Evolutionary conservation across 2,113 vertebrate genomes (phyloP), one percentile per base, ranked within the genome.

Genomic region (Cervus canadensis): DNA sequence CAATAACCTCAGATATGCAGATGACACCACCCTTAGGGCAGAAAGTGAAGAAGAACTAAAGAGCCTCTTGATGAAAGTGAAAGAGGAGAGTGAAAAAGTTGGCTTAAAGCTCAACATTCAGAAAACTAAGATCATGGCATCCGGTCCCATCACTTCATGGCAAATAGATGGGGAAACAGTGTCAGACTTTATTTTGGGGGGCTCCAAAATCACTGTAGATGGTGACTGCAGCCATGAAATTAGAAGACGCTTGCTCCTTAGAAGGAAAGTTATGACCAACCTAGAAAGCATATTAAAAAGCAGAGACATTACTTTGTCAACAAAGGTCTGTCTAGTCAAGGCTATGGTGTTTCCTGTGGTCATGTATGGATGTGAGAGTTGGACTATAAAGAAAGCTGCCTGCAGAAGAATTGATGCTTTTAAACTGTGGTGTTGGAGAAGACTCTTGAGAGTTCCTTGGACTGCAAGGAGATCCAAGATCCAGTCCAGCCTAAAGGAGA

Each of bases 181-280:
- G 62, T 16, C 33, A 4, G 33, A n/a, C 7, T 67, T n/a, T n/a
- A 67, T 64, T 4, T 64, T 67, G 1, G 0, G 4, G 33, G 1
- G 33, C 62, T 67, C 62, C 62, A 19, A 2, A n/a, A n/a, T 71
- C 33, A 71, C 9, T 21, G 64, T 9, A 36, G 9, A 71, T 36
- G 4, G 8, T 71, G 64, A 71, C 9, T 36, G 64, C n/a, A 71
- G 64, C 64, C n/a, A 36, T 71, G 64, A 71, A 71, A 71, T 36
- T 71, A 36, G 36, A 71, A 71, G n/a, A 71, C 0, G 17, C n/a
- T 36, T 71, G 36, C 8, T 36, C n/a, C n/a, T 71, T 71, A n/a
- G 17, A 36, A 71, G 4, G 17, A 71, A 71, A 71, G 17, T 21
- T 71, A 21, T 71, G n/a, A 71, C 64, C 2, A 71, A 5, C 17